Evolutionary conservation across 1,140 invertebrate genomes (phyloP).

Genomic region (Zaprionus camerounensis): DNA sequence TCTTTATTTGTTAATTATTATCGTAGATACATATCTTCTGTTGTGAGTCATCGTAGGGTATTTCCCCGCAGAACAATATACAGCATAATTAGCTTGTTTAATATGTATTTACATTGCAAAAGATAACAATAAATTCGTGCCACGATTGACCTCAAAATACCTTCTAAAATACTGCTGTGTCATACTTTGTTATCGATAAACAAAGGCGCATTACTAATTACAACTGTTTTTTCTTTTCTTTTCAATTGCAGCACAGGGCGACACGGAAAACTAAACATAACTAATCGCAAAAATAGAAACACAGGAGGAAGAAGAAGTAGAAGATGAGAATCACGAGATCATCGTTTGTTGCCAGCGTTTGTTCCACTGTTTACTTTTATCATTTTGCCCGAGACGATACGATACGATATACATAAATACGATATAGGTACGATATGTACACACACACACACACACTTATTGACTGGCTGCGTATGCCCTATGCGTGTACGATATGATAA

Average conservation of each 20-base stretch:
- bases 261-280: constrained; percentile 8
- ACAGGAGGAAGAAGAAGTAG: constrained; percentile 16
- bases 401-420: constrained; percentile 37
- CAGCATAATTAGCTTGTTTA: background rate
- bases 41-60: background rate
- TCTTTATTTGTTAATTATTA: background rate
- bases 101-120: background rate
- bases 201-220: constrained; percentile 4
- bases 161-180: background rate
- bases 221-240: constrained; percentile 1
- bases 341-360: background rate
- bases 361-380: constrained; percentile 30
- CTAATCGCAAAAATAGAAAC: constrained; percentile 15
- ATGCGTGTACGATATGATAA: constrained; percentile 22
- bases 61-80: background rate
- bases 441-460: constrained; percentile 10
- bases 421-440: constrained; percentile 29
- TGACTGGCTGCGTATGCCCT: constrained; percentile 48
- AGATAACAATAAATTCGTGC: background rate
- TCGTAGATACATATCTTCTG: background rate
- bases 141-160: constrained; percentile 6
- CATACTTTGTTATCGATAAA: constrained; percentile 14
- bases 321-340: background rate
- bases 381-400: constrained; percentile 35
- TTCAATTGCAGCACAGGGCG: constrained; percentile 50